These are phyloP conservation scores for Agraylea sexmaculata DNA, from an alignment of 1,140 invertebrate genomes.

Conservation along the genomic window DNA sequence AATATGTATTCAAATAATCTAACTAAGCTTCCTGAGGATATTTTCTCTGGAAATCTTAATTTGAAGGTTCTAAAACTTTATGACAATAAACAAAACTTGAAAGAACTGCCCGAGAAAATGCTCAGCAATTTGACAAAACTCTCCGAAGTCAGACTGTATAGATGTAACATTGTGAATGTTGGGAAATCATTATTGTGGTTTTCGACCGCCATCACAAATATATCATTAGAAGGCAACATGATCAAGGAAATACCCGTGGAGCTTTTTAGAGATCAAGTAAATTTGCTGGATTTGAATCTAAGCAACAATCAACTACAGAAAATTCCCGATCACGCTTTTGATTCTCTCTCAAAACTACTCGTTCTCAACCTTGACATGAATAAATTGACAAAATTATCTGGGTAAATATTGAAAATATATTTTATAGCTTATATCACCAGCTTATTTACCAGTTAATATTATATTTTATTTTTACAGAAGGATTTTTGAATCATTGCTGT, in stretches of 20 bases:
- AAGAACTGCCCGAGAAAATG: constrained; percentile 40
- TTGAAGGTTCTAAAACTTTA: constrained; percentile 42
- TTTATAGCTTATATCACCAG: constrained; percentile 1
- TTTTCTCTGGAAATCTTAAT: constrained; percentile 43
- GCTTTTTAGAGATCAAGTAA: constrained; percentile 44
- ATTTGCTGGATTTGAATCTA: constrained; percentile 43
- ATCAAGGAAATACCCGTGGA: constrained; percentile 39
- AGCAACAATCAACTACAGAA: constrained; percentile 41
- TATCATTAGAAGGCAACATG: constrained; percentile 44
- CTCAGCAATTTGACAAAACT: constrained; percentile 44
- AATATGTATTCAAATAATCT: constrained; percentile 49
- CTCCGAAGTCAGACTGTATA: constrained; percentile 36
- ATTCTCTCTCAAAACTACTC: constrained; percentile 35
- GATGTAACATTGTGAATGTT: constrained; percentile 37
- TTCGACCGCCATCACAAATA: constrained; percentile 39
- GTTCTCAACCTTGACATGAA: constrained; percentile 43
- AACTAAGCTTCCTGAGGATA: constrained; percentile 41
- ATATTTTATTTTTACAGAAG: constrained; percentile 24
- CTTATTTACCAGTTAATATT: constrained; percentile 3
- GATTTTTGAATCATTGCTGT: constrained; percentile 23
- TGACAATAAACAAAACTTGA: constrained; percentile 42
- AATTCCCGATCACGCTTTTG: constrained; percentile 43
- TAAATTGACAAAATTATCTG: constrained; percentile 36
- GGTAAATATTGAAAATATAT: constrained; percentile 27
- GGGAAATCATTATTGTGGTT: constrained; percentile 46